A percentile compares a stretch with the other conserved stretches of the same genome.
Evolutionary conservation across 2,888 invertebrate species (phyloP).

Genomic region (Epirrhoe alternata): DNA sequence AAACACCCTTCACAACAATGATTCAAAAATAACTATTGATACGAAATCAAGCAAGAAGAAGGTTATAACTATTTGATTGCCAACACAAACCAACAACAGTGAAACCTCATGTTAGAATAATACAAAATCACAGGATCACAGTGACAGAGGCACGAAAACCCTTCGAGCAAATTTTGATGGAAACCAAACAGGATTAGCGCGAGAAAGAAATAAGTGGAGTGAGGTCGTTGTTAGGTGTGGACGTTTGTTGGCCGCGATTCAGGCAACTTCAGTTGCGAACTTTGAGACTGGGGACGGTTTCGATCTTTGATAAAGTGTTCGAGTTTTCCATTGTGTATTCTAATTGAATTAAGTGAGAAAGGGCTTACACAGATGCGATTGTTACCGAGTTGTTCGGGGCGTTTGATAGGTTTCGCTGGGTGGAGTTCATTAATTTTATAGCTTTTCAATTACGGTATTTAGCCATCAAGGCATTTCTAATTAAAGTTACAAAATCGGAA

Average conservation of each 20-base stretch:
- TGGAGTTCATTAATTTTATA: background rate
- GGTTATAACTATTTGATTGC: no score
- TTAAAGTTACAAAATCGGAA: background rate
- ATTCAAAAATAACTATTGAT: no score
- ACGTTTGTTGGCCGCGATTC: slow-evolving; percentile 51
- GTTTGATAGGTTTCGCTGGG: background rate
- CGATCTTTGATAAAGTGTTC: slow-evolving; percentile 58
- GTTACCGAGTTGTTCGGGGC: background rate
- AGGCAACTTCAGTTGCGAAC: slow-evolving; percentile 45
- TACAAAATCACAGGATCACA: background rate
- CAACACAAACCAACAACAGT: background rate
- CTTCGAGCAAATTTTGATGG: slow-evolving; percentile 81
- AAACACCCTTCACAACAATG: no score
- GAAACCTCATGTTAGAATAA: background rate
- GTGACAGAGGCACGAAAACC: slow-evolving; percentile 54
- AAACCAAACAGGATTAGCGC: slow-evolving; percentile 82
- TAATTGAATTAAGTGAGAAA: slow-evolving; percentile 45
- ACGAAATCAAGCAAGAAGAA: no score
- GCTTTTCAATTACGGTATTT: background rate
- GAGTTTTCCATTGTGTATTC: slow-evolving; percentile 51
- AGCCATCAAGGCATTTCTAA: background rate
- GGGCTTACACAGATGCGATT: slow-evolving; percentile 26
- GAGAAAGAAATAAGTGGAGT: slow-evolving; percentile 77
- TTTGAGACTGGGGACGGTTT: slow-evolving; percentile 37
- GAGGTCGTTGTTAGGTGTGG: slow-evolving; percentile 61